Evolutionary conservation across 2,888 invertebrate species (phyloP), one percentile per base, ranked within the genome.

Genomic region (Gymnoscelis rufifasciata): DNA sequence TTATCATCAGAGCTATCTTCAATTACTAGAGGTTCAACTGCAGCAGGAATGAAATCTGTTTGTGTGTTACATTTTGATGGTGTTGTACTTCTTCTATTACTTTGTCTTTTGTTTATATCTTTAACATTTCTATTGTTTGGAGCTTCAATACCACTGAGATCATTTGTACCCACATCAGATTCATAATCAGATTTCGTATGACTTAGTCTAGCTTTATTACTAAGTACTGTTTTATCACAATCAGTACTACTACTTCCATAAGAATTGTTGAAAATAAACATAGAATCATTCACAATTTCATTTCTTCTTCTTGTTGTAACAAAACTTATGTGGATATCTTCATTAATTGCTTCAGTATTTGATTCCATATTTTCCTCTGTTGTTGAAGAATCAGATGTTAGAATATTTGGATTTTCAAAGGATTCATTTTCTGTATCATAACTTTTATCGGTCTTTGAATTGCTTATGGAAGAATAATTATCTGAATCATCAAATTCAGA

Each of bases 291-390:
- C 28, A 62, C 61, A 1, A 66, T 30, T 54, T 73, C 68, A 66
- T 78, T 78, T 49, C 73, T 67, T 62, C 74, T 74, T 67, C 87
- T 77, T 26, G 78, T 86, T 38, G 83, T 87, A 1, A 88, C 83
- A 72, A 83, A 88, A 64, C 78, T 81, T 5, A 76, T 51, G 52
- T 60, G 70, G 58, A 52, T 33, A 5, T 49, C 47, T 7, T 45
- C 53, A 4, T 47, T 48, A 23, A n/a, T 33, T 12, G 19, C 50
- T 26, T 59, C 57, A 41, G 60, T 59, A 29, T 55, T 14, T 24
- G 54, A 47, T 56, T 63, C 28, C 48, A 57, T 15, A 11, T 10
- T 11, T 47, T 63, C 55, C 47, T 50, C 54, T 42, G 51, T 47
- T 35, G 53, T 54, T 27, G 58, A 57, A 29, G 57, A 51, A 12